phyloP scores from a whole-genome alignment of 2,888 invertebrate species.

The Amblyjoppa proteus region DNA sequence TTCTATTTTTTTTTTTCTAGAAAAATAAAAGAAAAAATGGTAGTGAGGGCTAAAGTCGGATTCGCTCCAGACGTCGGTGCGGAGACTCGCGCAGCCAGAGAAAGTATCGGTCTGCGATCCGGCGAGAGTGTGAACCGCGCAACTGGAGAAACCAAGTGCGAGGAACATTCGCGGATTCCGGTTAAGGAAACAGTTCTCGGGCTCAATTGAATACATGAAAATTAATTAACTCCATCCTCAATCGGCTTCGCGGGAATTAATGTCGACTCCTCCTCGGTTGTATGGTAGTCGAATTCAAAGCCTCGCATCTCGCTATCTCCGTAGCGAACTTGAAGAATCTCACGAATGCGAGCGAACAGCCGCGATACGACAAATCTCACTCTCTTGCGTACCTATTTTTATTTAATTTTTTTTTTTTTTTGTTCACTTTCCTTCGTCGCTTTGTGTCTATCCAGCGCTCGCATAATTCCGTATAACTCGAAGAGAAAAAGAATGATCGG shows the following conservation, averaged over 20 bases:
- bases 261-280: constrained; percentile 5
- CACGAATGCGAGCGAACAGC: background rate
- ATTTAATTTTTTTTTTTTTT: background rate
- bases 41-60: background rate
- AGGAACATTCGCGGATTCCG: constrained; percentile 73
- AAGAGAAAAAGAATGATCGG: constrained; percentile 10
- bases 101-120: too few species aligned
- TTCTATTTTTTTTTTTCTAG: too few species aligned
- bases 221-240: constrained; percentile 74
- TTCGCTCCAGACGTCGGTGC: background rate
- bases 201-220: constrained; percentile 76
- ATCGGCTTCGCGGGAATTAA: constrained; percentile 26
- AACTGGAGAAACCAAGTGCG: constrained; percentile 55
- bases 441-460: constrained; percentile 4
- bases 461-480: constrained; percentile 20
- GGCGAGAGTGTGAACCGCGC: constrained; percentile 62
- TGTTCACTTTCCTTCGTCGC: background rate
- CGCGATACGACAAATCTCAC: background rate
- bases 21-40: background rate
- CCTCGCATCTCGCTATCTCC: background rate
- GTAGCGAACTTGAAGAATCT: background rate
- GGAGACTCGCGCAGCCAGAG: background rate
- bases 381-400: background rate
- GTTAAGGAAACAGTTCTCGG: constrained; percentile 78
- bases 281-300: background rate